phyloP scores from a whole-genome alignment of 2,797 vertebrate species.

The Arnoldichthys spilopterus region DNA sequence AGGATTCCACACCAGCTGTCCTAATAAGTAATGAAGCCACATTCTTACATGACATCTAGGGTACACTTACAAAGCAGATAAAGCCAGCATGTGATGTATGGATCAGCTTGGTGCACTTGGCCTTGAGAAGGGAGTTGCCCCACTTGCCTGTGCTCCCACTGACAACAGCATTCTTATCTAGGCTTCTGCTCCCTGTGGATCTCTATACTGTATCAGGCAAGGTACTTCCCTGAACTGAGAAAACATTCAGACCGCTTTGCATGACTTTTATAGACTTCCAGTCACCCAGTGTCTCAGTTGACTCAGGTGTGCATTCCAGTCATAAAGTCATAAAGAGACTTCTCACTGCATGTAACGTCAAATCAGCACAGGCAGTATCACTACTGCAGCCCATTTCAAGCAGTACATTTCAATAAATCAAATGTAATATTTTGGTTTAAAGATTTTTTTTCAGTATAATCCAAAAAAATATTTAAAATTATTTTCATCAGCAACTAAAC shows the following conservation, averaged over 20 bases:
- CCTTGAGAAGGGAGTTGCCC: slow-evolving; percentile 45
- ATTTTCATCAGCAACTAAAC: too few relatives aligned
- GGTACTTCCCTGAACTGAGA: slow-evolving; percentile 52
- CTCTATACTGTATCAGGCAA: slow-evolving; percentile 50
- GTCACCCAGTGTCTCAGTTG: slow-evolving; percentile 34
- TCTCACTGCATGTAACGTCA: slow-evolving; percentile 38
- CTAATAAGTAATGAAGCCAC: background rate
- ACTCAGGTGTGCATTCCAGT: slow-evolving; percentile 42
- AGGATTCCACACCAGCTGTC: background rate
- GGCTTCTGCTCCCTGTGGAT: slow-evolving; percentile 59
- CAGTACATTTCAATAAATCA: too few relatives aligned
- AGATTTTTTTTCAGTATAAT: too few relatives aligned
- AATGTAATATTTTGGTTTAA: too few relatives aligned
- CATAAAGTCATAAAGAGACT: slow-evolving; percentile 55
- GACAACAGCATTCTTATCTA: slow-evolving; percentile 68
- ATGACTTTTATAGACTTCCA: slow-evolving; percentile 50
- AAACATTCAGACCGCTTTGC: slow-evolving; percentile 49
- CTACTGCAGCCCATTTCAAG: slow-evolving; percentile 29
- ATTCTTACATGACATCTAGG: slow-evolving; percentile 11
- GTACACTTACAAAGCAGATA: slow-evolving; percentile 58
- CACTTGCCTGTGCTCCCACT: slow-evolving; percentile 39
- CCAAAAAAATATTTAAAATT: too few relatives aligned
- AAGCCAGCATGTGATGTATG: slow-evolving; percentile 55
- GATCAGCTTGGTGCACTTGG: slow-evolving; percentile 57
- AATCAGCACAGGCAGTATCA: slow-evolving; percentile 22